Evolutionary conservation across 1,140 invertebrate species (phyloP).

Genomic region (Nautilus pompilius): DNA sequence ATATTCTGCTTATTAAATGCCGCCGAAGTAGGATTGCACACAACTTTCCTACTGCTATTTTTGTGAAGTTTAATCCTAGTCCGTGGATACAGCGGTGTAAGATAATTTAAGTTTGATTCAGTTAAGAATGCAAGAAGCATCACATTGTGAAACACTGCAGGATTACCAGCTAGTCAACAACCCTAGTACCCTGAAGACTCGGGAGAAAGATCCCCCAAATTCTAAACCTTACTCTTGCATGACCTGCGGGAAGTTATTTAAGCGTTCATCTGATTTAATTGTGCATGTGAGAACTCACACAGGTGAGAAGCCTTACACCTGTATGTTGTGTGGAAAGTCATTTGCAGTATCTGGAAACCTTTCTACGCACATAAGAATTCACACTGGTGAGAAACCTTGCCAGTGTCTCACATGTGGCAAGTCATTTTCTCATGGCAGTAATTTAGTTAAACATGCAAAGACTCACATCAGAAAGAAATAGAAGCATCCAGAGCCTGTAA

Average conservation of each 20-base stretch:
- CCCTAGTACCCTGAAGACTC: constrained; percentile 79
- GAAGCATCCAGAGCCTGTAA: too few relatives aligned
- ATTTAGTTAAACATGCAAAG: constrained; percentile 73
- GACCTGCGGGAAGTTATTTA: constrained; percentile 52
- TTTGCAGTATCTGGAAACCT: constrained; percentile 85
- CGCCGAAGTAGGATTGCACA: too few relatives aligned
- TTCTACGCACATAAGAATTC: constrained; percentile 73
- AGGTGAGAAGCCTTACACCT: constrained; percentile 71
- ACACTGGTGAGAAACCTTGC: constrained; percentile 79
- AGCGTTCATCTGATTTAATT: too few relatives aligned
- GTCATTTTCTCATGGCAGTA: constrained; percentile 79
- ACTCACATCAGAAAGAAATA: too few relatives aligned
- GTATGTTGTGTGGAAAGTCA: constrained; percentile 64
- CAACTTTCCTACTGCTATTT: too few relatives aligned
- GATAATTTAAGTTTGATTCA: too few relatives aligned
- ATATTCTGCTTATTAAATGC: too few relatives aligned
- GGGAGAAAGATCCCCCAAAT: constrained; percentile 63
- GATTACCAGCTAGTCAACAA: too few relatives aligned
- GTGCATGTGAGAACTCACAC: constrained; percentile 87
- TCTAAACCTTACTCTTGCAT: constrained; percentile 53
- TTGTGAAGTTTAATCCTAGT: too few relatives aligned
- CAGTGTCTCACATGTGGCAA: constrained; percentile 72
- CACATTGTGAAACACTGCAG: too few relatives aligned
- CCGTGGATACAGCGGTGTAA: too few relatives aligned
- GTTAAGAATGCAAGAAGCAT: too few relatives aligned